Percentiles rank a stretch among this genome's conserved stretches.
Conservation (phyloP, 1,140 invertebrate species). For the Micrasema minimum region DNA sequence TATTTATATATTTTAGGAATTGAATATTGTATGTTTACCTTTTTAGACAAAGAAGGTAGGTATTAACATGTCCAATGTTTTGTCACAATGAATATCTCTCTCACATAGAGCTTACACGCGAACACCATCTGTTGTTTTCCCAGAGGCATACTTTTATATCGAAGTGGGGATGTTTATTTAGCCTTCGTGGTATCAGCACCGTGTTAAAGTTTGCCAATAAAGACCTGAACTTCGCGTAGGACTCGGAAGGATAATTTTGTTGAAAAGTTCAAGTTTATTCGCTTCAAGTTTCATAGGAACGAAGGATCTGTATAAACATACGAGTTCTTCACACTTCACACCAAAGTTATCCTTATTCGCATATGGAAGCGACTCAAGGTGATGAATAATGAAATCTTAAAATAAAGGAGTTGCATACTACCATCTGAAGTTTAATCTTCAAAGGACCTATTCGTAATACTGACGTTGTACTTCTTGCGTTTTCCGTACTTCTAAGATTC, state of each 20-base stretch:
- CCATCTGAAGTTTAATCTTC: too few species aligned
- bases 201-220: constrained; percentile 37
- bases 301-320: not conserved
- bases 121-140: constrained; percentile 19
- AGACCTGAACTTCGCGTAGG: not conserved
- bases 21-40: too few species aligned
- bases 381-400: too few species aligned
- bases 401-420: too few species aligned
- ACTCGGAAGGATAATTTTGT: constrained; percentile 26
- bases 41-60: too few species aligned
- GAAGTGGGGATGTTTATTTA: constrained; percentile 15
- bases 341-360: too few species aligned
- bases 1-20: too few species aligned
- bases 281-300: constrained; percentile 21
- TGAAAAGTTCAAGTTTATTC: constrained; percentile 33
- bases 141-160: constrained; percentile 10
- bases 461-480: too few species aligned
- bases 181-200: not conserved
- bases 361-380: too few species aligned
- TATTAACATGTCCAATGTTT: not conserved
- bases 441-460: too few species aligned
- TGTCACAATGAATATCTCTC: constrained; percentile 10
- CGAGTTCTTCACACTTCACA: too few species aligned
- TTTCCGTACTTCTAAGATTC: too few species aligned
- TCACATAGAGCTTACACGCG: constrained; percentile 16